phyloP scores from a whole-genome alignment of 2,797 vertebrate genomes.

The Sebastes itinus region DNA sequence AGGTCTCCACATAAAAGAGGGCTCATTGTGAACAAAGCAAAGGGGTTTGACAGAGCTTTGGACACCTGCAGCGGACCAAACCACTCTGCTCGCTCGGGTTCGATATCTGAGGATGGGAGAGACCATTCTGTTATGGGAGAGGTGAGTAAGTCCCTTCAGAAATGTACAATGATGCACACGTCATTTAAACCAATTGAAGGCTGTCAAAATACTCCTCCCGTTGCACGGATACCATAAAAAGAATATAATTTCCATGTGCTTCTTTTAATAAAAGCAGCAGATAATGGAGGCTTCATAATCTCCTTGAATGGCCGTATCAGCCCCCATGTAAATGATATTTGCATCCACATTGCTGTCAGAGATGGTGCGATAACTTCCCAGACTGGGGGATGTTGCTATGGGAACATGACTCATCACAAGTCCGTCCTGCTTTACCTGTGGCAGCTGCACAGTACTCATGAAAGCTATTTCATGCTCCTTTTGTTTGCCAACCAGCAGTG shows the following conservation, averaged over 20 bases:
- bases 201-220: background rate
- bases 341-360: constrained; percentile 64
- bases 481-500: constrained; percentile 72
- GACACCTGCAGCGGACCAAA: constrained; percentile 66
- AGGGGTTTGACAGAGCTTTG: constrained; percentile 66
- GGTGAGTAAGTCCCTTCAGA: background rate
- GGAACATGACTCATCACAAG: constrained; percentile 82
- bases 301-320: constrained; percentile 17
- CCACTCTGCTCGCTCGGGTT: constrained; percentile 31
- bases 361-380: constrained; percentile 74
- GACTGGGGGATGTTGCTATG: constrained; percentile 77
- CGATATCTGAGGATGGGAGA: constrained; percentile 15
- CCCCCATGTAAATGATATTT: constrained; percentile 61
- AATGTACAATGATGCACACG: background rate
- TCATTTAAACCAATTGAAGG: background rate
- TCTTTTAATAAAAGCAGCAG: constrained; percentile 16
- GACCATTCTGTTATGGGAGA: background rate
- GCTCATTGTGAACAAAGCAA: constrained; percentile 72
- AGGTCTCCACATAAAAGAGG: constrained; percentile 78
- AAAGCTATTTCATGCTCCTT: constrained; percentile 72
- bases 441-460: constrained; percentile 76
- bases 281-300: constrained; percentile 32
- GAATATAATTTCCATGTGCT: background rate
- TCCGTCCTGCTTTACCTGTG: constrained; percentile 77
- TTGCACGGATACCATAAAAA: background rate